phyloP scores from a whole-genome alignment of 37 sponge, comb jelly and placozoan genomes.

The Mnemiopsis leidyi region DNA sequence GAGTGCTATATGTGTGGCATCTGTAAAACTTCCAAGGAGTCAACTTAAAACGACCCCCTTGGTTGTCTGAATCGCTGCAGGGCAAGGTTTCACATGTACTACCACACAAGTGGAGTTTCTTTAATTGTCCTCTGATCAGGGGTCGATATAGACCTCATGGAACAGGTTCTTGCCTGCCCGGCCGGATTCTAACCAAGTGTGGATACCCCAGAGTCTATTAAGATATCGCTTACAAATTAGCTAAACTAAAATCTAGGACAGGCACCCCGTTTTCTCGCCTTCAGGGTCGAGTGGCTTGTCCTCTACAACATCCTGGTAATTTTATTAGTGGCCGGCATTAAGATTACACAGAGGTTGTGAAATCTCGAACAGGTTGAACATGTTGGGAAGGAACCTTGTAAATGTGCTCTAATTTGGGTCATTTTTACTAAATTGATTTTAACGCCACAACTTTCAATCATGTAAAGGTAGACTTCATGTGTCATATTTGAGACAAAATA shows the following conservation, averaged over 20 bases:
- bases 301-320: neutral
- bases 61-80: neutral
- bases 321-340: neutral
- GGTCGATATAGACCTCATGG: neutral
- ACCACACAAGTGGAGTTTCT: neutral
- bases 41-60: too few species aligned
- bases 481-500: too few species aligned
- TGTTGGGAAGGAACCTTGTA: too few species aligned
- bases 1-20: too few species aligned
- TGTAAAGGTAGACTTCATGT: too few species aligned
- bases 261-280: neutral
- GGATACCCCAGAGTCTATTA: neutral
- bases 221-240: neutral
- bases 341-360: neutral
- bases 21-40: too few species aligned
- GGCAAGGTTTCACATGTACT: neutral
- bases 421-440: too few species aligned
- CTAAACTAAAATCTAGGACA: neutral
- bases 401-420: too few species aligned
- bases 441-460: too few species aligned
- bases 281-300: conserved; percentile 15
- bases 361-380: too few species aligned
- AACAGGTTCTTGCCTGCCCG: neutral
- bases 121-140: neutral
- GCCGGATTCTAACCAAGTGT: neutral